Conservation (phyloP, 1,140 invertebrate species). For the Drosophila azteca region DNA sequence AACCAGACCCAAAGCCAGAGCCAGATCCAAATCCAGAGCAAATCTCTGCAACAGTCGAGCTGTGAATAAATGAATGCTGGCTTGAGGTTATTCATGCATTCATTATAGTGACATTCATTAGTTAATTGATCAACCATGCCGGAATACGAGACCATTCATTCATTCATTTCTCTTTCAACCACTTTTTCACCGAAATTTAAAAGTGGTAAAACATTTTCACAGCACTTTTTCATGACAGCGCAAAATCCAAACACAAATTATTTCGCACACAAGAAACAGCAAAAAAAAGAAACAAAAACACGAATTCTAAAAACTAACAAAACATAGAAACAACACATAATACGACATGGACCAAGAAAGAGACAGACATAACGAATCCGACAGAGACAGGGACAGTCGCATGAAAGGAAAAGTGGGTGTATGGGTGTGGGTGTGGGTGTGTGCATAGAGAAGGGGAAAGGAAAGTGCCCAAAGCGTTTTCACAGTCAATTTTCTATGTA, state of each 20-base stretch:
- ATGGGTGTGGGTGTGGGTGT: slow-evolving; percentile 33
- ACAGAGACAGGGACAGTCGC: slow-evolving; percentile 24
- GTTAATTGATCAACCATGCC: slow-evolving; percentile 47
- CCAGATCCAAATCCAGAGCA: not conserved
- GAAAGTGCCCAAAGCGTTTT: slow-evolving; percentile 78
- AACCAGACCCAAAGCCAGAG: not conserved
- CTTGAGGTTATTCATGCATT: slow-evolving; percentile 29
- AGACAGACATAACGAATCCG: not conserved
- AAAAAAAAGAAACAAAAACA: slow-evolving; percentile 25
- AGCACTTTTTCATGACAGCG: slow-evolving; percentile 41
- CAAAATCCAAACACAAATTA: slow-evolving; percentile 56
- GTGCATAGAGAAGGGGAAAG: slow-evolving; percentile 49
- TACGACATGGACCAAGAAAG: slow-evolving; percentile 22
- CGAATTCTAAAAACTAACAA: slow-evolving; percentile 24
- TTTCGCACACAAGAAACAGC: slow-evolving; percentile 40
- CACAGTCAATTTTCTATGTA: slow-evolving; percentile 81
- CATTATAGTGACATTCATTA: slow-evolving; percentile 41
- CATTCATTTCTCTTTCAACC: not conserved
- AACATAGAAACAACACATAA: slow-evolving; percentile 49
- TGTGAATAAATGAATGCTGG: slow-evolving; percentile 11
- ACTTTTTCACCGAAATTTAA: slow-evolving; percentile 17
- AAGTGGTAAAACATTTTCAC: slow-evolving; percentile 10
- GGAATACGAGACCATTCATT: slow-evolving; percentile 17
- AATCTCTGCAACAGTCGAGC: not conserved
- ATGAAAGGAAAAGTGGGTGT: slow-evolving; percentile 52